Conservation (phyloP, 2,797 vertebrate genomes). For the Balearica regulorum region DNA sequence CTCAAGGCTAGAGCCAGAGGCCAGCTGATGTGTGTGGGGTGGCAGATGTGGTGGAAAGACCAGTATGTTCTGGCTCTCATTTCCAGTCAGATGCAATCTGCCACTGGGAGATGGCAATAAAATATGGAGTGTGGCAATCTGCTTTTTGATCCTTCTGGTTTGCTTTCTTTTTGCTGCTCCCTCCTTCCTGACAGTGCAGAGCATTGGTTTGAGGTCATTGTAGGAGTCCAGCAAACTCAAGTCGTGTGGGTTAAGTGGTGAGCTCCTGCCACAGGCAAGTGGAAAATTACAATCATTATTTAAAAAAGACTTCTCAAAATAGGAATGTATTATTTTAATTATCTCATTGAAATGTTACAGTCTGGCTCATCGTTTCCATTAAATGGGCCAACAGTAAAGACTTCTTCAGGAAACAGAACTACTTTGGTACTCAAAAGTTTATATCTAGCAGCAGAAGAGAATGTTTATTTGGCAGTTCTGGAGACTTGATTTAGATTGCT, state of each 20-base stretch:
- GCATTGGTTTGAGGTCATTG: not conserved
- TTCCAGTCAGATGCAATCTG: not conserved
- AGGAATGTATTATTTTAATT: not conserved
- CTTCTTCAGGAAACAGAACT: not conserved
- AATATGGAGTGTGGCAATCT: not conserved
- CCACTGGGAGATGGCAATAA: not conserved
- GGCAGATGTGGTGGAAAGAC: not conserved
- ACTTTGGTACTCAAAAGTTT: not conserved
- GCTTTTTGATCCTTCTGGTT: not conserved
- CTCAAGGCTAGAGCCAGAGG: not conserved
- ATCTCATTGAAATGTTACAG: not conserved
- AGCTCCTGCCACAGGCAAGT: not conserved
- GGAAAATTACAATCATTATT: not conserved
- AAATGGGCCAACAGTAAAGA: not conserved
- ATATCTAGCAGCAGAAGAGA: not conserved
- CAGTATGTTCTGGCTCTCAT: accelerated
- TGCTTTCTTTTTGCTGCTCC: not conserved
- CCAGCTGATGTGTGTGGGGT: not conserved
- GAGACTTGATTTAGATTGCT: not conserved
- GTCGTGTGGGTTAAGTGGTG: not conserved
- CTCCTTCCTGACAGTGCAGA: not conserved
- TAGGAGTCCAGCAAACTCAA: not conserved
- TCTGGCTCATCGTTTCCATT: not conserved
- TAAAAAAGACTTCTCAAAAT: not conserved
- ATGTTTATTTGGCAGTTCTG: not conserved